Conservation (phyloP, 2,888 invertebrate genomes). For the Synanthedon myopaeformis region DNA sequence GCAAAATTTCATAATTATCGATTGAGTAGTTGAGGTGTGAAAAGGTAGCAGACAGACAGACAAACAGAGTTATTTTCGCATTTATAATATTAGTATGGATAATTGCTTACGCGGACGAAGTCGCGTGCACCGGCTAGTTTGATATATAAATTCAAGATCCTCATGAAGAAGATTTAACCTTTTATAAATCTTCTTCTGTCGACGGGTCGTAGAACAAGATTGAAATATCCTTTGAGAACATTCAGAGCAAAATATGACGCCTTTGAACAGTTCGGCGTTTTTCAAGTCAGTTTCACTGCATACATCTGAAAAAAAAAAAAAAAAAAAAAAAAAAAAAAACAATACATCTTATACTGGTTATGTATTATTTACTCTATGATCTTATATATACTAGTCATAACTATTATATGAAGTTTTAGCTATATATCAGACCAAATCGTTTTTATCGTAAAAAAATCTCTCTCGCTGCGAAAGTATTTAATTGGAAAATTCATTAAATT, state of each 20-base stretch:
- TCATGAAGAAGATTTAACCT: background rate
- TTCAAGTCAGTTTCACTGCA: conserved; percentile 45
- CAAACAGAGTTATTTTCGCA: no score
- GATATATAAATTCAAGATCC: no score
- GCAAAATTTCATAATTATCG: no score
- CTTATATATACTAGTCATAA: background rate
- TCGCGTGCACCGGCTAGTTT: no score
- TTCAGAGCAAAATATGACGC: conserved; percentile 45
- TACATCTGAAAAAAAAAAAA: conserved; percentile 24
- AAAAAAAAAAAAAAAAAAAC: background rate
- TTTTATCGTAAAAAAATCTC: no score
- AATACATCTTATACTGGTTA: background rate
- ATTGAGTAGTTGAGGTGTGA: no score
- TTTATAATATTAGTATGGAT: no score
- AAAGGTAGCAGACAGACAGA: no score
- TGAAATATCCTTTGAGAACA: conserved; percentile 50
- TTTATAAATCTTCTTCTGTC: conserved; percentile 14
- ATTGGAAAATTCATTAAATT: no score
- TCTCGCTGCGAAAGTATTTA: no score
- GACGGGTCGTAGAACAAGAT: conserved; percentile 33
- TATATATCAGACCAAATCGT: background rate
- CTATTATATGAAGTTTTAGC: background rate
- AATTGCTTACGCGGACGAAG: no score
- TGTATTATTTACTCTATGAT: no score
- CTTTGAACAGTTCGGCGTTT: conserved; percentile 45